These are phyloP conservation scores for Nematostella vectensis DNA, from an alignment of 92 coral and sea anemone genomes.

Conservation along the genomic window DNA sequence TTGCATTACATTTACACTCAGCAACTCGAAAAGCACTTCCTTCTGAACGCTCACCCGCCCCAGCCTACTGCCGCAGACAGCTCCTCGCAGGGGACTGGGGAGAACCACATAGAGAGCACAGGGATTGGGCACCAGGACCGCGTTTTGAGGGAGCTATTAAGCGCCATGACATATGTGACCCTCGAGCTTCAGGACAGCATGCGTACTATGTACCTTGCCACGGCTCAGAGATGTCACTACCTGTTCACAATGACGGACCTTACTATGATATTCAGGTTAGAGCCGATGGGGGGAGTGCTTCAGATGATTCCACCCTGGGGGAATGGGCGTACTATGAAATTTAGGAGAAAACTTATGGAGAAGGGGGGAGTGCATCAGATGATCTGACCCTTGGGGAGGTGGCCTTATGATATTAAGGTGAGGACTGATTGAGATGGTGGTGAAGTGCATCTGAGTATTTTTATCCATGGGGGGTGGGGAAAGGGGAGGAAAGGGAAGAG, in stretches of 20 bases:
- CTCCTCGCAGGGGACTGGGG: slow-evolving; percentile 62
- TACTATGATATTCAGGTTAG: slow-evolving; percentile 97
- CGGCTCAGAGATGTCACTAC: slow-evolving; percentile 96
- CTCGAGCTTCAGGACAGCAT: slow-evolving; percentile 84
- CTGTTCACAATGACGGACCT: slow-evolving; percentile 97
- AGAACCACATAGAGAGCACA: slow-evolving; percentile 43
- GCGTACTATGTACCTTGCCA: slow-evolving; percentile 87
- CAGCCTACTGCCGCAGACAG: slow-evolving; percentile 56
- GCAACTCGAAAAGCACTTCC: slow-evolving; percentile 87
- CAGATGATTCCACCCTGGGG: no score
- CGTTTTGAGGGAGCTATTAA: slow-evolving; percentile 66
- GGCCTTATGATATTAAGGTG: no score
- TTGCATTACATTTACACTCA: slow-evolving; percentile 88
- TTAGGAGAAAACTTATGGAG: no score
- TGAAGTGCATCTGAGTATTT: no score
- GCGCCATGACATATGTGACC: slow-evolving; percentile 62
- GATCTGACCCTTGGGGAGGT: no score
- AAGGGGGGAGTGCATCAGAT: no score
- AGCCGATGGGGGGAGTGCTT: not conserved
- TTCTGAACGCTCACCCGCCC: slow-evolving; percentile 46
- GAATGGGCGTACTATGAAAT: no score
- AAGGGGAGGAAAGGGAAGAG: no score
- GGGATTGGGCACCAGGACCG: slow-evolving; percentile 65
- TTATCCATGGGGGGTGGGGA: no score
- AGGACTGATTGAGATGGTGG: no score